Evolutionary conservation across 2,888 invertebrate species (phyloP).

Genomic region (Chalcis sispes): DNA sequence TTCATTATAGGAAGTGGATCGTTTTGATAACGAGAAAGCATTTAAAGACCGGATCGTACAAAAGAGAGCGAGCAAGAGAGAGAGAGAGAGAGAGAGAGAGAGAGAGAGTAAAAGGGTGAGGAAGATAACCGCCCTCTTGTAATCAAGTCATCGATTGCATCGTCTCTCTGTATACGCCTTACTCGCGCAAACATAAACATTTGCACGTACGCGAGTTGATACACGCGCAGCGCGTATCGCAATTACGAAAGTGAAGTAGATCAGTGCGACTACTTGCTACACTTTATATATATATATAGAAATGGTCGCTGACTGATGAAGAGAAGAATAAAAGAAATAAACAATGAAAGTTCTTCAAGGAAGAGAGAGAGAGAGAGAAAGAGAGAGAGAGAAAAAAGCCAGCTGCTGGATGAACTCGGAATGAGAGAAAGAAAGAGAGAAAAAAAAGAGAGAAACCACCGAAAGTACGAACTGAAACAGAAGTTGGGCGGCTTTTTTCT

Average conservation of each 20-base stretch:
- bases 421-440: background rate
- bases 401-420: too few relatives aligned
- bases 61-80: too few relatives aligned
- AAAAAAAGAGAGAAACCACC: conserved; percentile 2
- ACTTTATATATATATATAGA: too few relatives aligned
- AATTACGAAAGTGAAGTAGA: background rate
- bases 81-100: too few relatives aligned
- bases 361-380: background rate
- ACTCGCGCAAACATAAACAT: background rate
- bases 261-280: too few relatives aligned
- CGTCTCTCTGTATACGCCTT: background rate
- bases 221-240: background rate
- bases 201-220: background rate
- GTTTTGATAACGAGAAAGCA: conserved; percentile 33
- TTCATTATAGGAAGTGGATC: conserved; percentile 14
- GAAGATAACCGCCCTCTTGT: too few relatives aligned
- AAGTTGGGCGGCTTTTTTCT: conserved; percentile 26
- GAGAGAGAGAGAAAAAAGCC: too few relatives aligned
- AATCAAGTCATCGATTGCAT: conserved; percentile 26
- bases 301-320: background rate
- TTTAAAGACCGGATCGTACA: conserved; percentile 10
- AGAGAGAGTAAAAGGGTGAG: too few relatives aligned
- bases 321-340: background rate
- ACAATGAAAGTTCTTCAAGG: too few relatives aligned
- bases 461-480: conserved; percentile 22